phyloP scores from a whole-genome alignment of 2,888 invertebrate species.

The Vanessa cardui region DNA sequence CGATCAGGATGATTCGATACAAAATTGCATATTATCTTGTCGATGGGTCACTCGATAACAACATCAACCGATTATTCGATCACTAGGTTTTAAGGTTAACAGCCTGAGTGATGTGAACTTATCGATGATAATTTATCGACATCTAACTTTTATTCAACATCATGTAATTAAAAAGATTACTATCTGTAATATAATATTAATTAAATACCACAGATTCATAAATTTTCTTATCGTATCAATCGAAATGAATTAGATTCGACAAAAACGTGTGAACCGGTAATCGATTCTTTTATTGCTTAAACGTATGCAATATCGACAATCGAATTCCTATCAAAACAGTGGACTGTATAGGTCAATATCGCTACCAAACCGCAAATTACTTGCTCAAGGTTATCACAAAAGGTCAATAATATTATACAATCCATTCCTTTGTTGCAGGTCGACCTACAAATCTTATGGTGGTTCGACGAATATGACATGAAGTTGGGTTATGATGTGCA shows the following conservation, averaged over 20 bases:
- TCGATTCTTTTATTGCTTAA: slow-evolving; percentile 16
- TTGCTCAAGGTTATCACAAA: slow-evolving; percentile 54
- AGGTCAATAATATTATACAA: slow-evolving; percentile 50
- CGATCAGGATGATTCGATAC: slow-evolving; percentile 29
- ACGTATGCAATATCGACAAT: slow-evolving; percentile 41
- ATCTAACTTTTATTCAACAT: neutral
- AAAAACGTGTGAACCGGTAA: slow-evolving; percentile 43
- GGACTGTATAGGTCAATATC: slow-evolving; percentile 51
- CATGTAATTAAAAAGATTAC: too few species aligned
- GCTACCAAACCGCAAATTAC: slow-evolving; percentile 51
- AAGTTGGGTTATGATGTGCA: slow-evolving; percentile 45
- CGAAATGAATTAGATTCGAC: slow-evolving; percentile 19
- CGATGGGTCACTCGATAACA: slow-evolving; percentile 27
- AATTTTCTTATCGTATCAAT: neutral
- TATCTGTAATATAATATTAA: too few species aligned
- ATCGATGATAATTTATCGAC: slow-evolving; percentile 13
- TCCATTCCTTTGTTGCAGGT: slow-evolving; percentile 60
- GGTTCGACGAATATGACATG: slow-evolving; percentile 35
- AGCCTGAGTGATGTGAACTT: slow-evolving; percentile 6
- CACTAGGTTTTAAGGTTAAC: slow-evolving; percentile 21
- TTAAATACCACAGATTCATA: too few species aligned
- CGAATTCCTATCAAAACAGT: slow-evolving; percentile 46
- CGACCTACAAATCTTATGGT: slow-evolving; percentile 40
- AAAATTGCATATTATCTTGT: slow-evolving; percentile 27
- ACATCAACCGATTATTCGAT: slow-evolving; percentile 20